Base-by-base conservation (phyloP, 2,113 vertebrate genomes). In the Eurypyga helias region DNA sequence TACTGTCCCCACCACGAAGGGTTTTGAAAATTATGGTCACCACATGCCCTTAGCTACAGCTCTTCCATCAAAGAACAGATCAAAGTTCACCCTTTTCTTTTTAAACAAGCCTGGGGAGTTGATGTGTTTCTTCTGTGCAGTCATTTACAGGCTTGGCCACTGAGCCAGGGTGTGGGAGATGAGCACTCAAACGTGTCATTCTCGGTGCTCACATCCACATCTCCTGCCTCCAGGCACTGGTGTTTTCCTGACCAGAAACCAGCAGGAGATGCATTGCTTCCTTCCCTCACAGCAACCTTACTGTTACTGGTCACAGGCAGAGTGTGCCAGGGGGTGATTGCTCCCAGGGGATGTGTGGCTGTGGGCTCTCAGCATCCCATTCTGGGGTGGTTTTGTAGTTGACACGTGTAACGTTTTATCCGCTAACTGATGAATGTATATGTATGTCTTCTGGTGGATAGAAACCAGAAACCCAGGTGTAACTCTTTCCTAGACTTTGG, bases 101-200 rank as follows among this genome's bases (percentile, higher is more conserved):
- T 3, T 9, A 33, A 62, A 69, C 11, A 34, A 14, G 12, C 11
- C 45, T 60, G 2, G 2, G 31, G 33, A 70, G 17, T 33, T 84
- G 43, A 19, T 4, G 4, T 49, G 5, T 62, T 11, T 67, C 33
- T n/a, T 66, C 41, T 34, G n/a, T 43, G 21, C 11, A 21, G n/a
- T 55, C 55, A 70, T 31, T 69, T 83, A 60, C 13, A 81, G 34
- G 69, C 29, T n/a, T 48, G 52, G 17, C 20, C 16, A 25, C 51
- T 54, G 24, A 41, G 17, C 13, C 70, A 10, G 8, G 26, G 17
- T 13, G 10, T 16, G 43, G 34, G 17, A 69, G 46, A 17, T 0
- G 0, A 8, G 29, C 45, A 36, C 14, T 28, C 45, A 33, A 23
- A 51, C 38, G n/a, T 0, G 0, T 65, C 71, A 48, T 7, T n/a